Conservation (phyloP, 2,888 invertebrate genomes). For the Epicampocera succincta region DNA sequence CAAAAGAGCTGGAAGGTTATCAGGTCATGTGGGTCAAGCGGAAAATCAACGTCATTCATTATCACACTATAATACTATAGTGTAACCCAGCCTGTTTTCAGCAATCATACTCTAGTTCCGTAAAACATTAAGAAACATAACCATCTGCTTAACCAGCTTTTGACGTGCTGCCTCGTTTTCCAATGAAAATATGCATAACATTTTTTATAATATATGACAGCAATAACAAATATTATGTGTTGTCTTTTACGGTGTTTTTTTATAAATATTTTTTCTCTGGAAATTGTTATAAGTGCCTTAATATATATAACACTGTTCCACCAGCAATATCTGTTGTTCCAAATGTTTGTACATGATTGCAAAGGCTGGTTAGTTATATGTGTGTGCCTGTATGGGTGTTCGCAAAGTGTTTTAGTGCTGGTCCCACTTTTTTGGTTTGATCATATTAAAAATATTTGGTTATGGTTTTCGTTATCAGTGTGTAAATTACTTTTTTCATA, state of each 20-base stretch:
- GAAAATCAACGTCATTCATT: too few species aligned
- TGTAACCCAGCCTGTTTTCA: too few species aligned
- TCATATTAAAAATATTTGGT: slow-evolving; percentile 33
- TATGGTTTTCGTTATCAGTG: slow-evolving; percentile 26
- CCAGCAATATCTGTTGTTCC: slow-evolving; percentile 6
- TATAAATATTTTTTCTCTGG: neutral
- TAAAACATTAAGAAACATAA: too few species aligned
- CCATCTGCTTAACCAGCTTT: too few species aligned
- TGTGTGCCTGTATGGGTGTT: neutral
- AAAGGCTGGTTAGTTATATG: neutral
- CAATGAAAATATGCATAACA: neutral
- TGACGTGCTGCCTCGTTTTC: neutral
- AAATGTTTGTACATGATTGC: slow-evolving; percentile 6
- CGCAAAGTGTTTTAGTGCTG: slow-evolving; percentile 3
- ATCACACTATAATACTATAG: too few species aligned
- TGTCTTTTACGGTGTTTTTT: slow-evolving; percentile 4
- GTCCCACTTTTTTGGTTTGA: neutral
- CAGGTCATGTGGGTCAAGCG: too few species aligned
- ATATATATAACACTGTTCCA: slow-evolving; percentile 25
- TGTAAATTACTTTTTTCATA: slow-evolving; percentile 6
- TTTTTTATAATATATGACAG: slow-evolving; percentile 35
- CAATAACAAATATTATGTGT: slow-evolving; percentile 38
- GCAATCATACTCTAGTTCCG: too few species aligned
- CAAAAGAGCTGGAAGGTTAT: too few species aligned
- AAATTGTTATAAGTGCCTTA: slow-evolving; percentile 33